Conservation (phyloP, 2,113 vertebrate species). For the Empidonax traillii region DNA sequence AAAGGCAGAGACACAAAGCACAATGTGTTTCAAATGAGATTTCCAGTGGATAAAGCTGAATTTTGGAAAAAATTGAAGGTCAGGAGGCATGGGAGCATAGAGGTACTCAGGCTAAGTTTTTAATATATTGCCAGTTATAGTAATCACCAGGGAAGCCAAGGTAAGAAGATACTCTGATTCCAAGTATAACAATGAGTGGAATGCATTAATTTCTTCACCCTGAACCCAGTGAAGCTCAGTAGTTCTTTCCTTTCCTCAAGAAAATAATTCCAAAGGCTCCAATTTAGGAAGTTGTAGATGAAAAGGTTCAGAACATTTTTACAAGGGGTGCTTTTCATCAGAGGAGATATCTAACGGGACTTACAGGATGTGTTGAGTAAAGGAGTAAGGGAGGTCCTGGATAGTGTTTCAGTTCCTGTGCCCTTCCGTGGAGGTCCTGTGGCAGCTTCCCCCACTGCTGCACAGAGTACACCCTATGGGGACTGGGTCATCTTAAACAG, state of each 20-base stretch:
- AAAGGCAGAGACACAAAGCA: background rate
- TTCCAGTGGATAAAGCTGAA: background rate
- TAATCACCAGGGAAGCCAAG: background rate
- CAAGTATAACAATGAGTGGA: background rate
- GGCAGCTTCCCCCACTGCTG: background rate
- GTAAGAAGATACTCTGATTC: background rate
- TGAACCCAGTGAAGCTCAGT: background rate
- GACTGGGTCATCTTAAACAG: background rate
- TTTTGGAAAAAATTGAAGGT: conserved; percentile 6
- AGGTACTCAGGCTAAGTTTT: background rate
- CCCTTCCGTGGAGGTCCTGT: background rate
- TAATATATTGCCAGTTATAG: background rate
- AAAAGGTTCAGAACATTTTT: background rate
- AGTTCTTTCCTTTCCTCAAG: background rate
- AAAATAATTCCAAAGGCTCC: background rate
- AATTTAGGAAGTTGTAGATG: background rate
- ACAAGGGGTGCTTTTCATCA: background rate
- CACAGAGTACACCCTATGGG: accelerated
- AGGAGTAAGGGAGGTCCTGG: background rate
- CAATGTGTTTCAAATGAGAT: background rate
- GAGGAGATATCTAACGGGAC: background rate
- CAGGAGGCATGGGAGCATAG: background rate
- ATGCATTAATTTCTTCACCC: background rate
- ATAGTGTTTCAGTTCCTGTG: background rate
- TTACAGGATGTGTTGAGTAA: accelerated